Base-by-base conservation (phyloP, 2,888 invertebrate species). In the Myopa testacea region DNA sequence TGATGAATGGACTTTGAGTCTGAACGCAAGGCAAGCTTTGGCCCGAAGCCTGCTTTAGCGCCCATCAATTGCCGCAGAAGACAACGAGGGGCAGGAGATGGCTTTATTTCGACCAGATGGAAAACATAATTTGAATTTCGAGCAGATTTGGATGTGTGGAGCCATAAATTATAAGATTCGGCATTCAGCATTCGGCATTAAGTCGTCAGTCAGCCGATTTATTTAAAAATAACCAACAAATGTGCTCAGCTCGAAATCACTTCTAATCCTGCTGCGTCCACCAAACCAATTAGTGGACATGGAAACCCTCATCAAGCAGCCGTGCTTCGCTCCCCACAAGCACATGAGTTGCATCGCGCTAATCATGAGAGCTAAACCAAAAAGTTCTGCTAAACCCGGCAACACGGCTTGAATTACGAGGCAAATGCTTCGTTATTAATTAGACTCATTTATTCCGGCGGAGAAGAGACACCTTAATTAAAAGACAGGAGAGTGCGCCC, bases 341-440 rank as follows among this genome's bases (percentile, higher is more conserved):
- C n/a, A 55, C 55, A 55, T 55, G 55, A n/a, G 16, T 16, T 55
- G 55, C 55, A 14, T 8, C 55, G n/a, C 55, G 55, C 55, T 72
- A 62, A 72, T 72, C 40, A 65, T 19, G 52, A 71, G 71, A n/a
- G n/a, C 37, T 19, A 26, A n/a, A 4, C 16, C 12, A 65, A 52
- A 67, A 52, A 74, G 26, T 70, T 70, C 55, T 63, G 60, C 14
- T 45, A 62, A 65, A 67, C 58, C 40, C 40, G 75, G 68, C 68
- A 68, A 68, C 75, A 58, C 52, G 60, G 58, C 40, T 50, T 82
- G 82, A 83, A 82, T 83, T 83, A 85, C 88, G 86, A 82, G 84
- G 87, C 85, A 87, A 88, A 88, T 87, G 85, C 87, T 85, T 86
- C 87, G 87, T 88, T 88, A 88, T 88, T 88, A 88, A 88, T 88